Evolutionary conservation across 1,140 invertebrate species (phyloP).

Genomic region (Cephus cinctus): DNA sequence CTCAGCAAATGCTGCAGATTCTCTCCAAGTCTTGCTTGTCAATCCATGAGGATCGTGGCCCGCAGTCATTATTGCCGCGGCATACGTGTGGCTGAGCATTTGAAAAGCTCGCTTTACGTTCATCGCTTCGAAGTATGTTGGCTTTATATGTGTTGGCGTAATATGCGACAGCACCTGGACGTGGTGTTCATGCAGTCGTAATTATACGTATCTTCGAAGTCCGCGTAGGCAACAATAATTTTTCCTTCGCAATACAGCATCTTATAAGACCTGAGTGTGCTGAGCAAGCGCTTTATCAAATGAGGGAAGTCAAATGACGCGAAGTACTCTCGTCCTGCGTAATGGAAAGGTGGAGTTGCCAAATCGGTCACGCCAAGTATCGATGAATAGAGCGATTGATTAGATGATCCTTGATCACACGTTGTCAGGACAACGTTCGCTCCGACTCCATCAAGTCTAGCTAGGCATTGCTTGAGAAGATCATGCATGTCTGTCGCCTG

Average conservation of each 20-base stretch:
- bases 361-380: constrained; percentile 1
- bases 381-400: constrained; percentile 6
- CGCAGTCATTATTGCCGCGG: constrained; percentile 15
- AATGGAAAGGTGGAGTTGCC: constrained; percentile 3
- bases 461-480: constrained; percentile 3
- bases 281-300: constrained; percentile 20
- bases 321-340: constrained; percentile 3
- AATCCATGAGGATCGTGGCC: constrained; percentile 9
- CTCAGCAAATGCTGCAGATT: constrained; percentile 11
- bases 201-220: constrained; percentile 21
- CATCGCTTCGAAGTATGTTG: constrained; percentile 23
- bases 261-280: constrained; percentile 11
- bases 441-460: constrained; percentile 2
- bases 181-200: constrained; percentile 9
- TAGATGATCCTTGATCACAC: constrained; percentile 14
- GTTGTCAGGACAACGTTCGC: constrained; percentile 10
- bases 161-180: constrained; percentile 24
- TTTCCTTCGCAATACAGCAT: constrained; percentile 12
- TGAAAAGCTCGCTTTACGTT: constrained; percentile 24
- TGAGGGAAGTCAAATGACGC: constrained; percentile 20
- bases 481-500: neutral
- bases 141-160: constrained; percentile 19
- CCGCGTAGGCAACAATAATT: constrained; percentile 17
- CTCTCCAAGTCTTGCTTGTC: constrained; percentile 12
- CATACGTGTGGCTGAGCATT: constrained; percentile 14